Evolutionary conservation across 2,797 vertebrate species (phyloP).

Genomic region (Acrossocheilus fasciatus): DNA sequence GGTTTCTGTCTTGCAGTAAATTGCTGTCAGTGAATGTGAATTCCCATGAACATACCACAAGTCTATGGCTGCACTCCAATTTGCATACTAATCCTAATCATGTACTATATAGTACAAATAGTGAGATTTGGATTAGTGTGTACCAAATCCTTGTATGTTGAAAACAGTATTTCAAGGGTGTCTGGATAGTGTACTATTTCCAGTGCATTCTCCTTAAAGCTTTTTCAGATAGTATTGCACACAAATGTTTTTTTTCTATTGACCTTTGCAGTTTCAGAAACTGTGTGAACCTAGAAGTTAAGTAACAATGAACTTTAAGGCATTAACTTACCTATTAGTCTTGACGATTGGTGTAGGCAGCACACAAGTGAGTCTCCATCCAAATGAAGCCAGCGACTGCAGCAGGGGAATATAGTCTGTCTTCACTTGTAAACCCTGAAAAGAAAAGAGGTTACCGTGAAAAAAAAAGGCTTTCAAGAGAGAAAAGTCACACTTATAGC

Average conservation of each 20-base stretch:
- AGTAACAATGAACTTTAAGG: neutral
- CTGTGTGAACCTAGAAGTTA: neutral
- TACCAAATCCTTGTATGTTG: neutral
- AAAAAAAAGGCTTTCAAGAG: neutral
- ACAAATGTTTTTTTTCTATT: neutral
- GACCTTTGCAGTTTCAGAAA: neutral
- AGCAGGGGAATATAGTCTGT: constrained; percentile 94
- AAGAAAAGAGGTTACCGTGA: neutral
- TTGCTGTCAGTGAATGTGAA: neutral
- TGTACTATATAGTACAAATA: neutral
- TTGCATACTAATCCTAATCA: constrained; percentile 13
- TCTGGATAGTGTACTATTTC: neutral
- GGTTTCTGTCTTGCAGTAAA: neutral
- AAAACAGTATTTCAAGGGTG: neutral
- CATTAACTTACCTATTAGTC: constrained; percentile 87
- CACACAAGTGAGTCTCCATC: constrained; percentile 97
- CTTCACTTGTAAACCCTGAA: constrained; percentile 91
- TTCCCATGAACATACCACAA: neutral
- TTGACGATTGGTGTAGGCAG: constrained; percentile 93
- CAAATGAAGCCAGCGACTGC: constrained; percentile 90
- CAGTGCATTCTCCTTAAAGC: neutral
- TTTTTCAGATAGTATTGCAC: neutral
- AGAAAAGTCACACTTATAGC: neutral
- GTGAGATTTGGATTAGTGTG: constrained; percentile 10
- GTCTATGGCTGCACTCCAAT: neutral